A percentile compares a stretch with the other conserved stretches of the same genome.
Conservation (phyloP, 2,113 vertebrate species). For the Hylia prasina region DNA sequence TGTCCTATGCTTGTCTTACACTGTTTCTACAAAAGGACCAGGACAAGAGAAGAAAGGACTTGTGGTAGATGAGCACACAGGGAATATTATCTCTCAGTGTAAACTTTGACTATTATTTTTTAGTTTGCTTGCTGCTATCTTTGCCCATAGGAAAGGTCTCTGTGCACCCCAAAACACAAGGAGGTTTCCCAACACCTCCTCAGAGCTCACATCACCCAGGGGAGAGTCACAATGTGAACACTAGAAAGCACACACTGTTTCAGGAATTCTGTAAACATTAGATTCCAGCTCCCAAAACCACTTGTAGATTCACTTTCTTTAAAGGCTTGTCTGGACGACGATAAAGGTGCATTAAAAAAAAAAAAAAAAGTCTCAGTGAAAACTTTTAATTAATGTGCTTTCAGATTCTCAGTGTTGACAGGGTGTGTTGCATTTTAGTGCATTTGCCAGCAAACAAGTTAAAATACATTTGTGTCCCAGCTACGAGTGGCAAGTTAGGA, state of each 20-base stretch:
- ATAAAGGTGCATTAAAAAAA: not conserved
- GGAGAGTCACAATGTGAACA: not conserved
- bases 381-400: conserved; percentile 48
- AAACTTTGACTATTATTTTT: not conserved
- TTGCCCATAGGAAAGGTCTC: not conserved
- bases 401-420: conserved; percentile 7
- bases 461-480: conserved; percentile 28
- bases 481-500: not conserved
- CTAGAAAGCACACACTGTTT: not conserved
- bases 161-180: not conserved
- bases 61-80: not conserved
- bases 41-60: not conserved
- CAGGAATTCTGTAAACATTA: not conserved
- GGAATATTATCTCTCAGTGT: not conserved
- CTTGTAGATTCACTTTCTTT: conserved; percentile 6
- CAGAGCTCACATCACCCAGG: not conserved
- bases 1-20: not conserved
- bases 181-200: not conserved
- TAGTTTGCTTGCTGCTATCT: not conserved
- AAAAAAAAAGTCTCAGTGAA: not conserved
- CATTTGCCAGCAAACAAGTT: conserved; percentile 39
- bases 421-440: conserved; percentile 30
- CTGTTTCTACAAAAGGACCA: not conserved
- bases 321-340: conserved; percentile 33
- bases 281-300: not conserved